Percentiles rank a stretch among this genome's conserved stretches.
These are phyloP conservation scores for Phaetusa simplex DNA, from an alignment of 2,113 vertebrate species.

Conservation along the genomic window DNA sequence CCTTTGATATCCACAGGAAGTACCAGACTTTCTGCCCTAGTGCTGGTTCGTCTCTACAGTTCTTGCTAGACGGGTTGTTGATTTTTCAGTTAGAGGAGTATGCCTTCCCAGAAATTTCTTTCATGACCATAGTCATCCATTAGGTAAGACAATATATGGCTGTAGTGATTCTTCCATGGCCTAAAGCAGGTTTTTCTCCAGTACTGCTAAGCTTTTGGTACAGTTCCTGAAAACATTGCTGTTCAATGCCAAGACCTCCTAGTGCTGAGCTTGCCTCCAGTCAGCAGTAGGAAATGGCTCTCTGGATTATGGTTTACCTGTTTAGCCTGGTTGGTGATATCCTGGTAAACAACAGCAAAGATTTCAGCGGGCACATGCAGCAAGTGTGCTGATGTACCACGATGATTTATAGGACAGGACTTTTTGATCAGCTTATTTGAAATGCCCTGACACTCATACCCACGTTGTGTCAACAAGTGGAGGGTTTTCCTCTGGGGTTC, in stretches of 20 bases:
- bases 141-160: not conserved
- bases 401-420: not conserved
- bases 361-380: not conserved
- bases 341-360: not conserved
- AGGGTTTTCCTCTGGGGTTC: not conserved
- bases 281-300: not conserved
- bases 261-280: not conserved
- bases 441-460: not conserved
- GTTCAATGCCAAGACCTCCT: not conserved
- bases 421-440: not conserved
- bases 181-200: not conserved
- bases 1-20: not conserved
- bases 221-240: not conserved
- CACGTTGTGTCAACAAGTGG: not conserved
- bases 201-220: not conserved
- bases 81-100: not conserved
- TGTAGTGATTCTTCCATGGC: not conserved
- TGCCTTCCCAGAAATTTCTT: not conserved
- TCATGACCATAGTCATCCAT: not conserved
- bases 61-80: not conserved
- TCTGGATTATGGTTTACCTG: not conserved
- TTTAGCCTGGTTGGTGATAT: not conserved
- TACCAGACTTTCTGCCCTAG: not conserved
- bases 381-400: not conserved
- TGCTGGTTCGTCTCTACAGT: not conserved